These are phyloP conservation scores for Harmothoe impar DNA, from an alignment of 2,888 invertebrate species.

Conservation along the genomic window DNA sequence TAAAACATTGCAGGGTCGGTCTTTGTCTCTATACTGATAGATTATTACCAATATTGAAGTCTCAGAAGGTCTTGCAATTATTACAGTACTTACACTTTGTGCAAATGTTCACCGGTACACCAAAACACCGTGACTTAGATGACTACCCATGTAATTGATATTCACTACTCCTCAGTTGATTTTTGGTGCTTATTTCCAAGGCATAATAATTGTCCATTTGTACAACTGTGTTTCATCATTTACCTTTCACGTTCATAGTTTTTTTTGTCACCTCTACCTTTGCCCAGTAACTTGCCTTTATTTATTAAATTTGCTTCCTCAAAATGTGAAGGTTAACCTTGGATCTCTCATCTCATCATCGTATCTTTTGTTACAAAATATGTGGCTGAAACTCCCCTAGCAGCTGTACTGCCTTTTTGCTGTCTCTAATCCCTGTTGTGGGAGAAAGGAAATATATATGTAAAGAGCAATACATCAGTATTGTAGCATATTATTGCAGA, in stretches of 20 bases:
- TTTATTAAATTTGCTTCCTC: slow-evolving; percentile 14
- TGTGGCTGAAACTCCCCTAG: neutral
- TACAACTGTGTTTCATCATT: neutral
- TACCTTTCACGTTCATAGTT: neutral
- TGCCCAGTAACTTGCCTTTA: slow-evolving; percentile 53
- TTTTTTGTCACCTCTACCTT: slow-evolving; percentile 2
- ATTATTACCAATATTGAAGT: neutral
- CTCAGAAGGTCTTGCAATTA: neutral
- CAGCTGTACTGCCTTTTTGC: slow-evolving; percentile 15
- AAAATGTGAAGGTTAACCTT: neutral
- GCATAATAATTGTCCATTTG: slow-evolving; percentile 41
- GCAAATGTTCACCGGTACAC: neutral
- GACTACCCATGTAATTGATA: slow-evolving; percentile 31
- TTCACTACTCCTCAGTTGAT: slow-evolving; percentile 26
- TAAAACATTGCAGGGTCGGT: slow-evolving; percentile 10
- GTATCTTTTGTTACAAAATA: neutral
- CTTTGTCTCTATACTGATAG: slow-evolving; percentile 19
- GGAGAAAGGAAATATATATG: slow-evolving; percentile 13
- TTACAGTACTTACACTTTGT: slow-evolving; percentile 17
- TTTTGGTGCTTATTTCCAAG: slow-evolving; percentile 50
- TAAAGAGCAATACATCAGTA: slow-evolving; percentile 41
- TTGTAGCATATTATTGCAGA: slow-evolving; percentile 32
- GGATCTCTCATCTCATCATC: slow-evolving; percentile 20
- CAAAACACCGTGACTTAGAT: slow-evolving; percentile 19
- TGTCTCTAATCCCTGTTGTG: slow-evolving; percentile 32